Conservation (phyloP, 2,113 vertebrate species). For the Parus major region DNA sequence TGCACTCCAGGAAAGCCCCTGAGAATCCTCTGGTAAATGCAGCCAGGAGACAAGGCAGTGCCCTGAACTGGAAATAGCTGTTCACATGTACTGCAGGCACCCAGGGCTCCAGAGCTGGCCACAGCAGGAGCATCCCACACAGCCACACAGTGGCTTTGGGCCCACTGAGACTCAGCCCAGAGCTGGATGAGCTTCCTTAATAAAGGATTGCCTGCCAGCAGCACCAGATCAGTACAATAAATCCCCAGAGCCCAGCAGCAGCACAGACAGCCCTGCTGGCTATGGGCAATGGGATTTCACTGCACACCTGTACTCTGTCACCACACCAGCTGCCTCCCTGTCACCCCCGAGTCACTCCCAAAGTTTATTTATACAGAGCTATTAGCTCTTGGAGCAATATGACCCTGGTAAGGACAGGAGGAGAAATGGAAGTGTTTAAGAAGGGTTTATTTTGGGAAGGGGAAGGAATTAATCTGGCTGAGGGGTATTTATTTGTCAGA, state of each 20-base stretch:
- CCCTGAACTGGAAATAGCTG: not conserved
- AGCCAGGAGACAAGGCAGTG: not conserved
- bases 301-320: not conserved
- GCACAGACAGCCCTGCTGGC: not conserved
- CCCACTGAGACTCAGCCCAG: not conserved
- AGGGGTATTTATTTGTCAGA: not conserved
- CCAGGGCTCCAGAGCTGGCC: not conserved
- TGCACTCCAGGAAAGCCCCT: not conserved
- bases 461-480: not conserved
- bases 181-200: not conserved
- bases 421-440: conserved; percentile 19
- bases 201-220: not conserved
- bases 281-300: not conserved
- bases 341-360: not conserved
- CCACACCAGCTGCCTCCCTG: not conserved
- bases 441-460: not conserved
- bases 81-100: not conserved
- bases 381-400: not conserved
- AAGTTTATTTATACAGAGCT: not conserved
- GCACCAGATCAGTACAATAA: not conserved
- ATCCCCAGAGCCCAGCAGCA: not conserved
- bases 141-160: not conserved
- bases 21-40: not conserved
- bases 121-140: fast-evolving
- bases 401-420: not conserved